These are phyloP conservation scores for Oreochromis spilurus DNA, from an alignment of 2,113 vertebrate genomes.

Conservation along the genomic window DNA sequence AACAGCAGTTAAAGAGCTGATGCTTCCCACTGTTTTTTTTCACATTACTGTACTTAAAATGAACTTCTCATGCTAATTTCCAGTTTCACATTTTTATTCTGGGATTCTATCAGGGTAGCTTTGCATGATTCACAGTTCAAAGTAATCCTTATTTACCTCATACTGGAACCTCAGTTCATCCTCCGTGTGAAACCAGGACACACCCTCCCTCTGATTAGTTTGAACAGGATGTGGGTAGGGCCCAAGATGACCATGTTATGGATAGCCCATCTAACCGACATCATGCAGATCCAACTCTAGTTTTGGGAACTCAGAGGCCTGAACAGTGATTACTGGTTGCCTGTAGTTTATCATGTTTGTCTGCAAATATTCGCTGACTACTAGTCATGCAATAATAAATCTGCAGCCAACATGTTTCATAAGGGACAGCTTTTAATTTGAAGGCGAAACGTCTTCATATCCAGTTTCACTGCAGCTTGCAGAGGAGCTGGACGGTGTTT, in stretches of 20 bases:
- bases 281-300: neutral
- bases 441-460: neutral
- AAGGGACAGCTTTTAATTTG: neutral
- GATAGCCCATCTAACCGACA: neutral
- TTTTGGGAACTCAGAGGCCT: neutral
- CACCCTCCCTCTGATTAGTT: neutral
- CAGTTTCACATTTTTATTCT: neutral
- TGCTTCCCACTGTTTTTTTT: neutral
- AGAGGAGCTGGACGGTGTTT: neutral
- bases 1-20: neutral
- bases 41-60: neutral
- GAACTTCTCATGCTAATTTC: neutral
- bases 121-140: neutral
- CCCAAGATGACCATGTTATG: neutral
- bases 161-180: neutral
- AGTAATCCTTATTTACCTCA: neutral
- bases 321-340: neutral
- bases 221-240: neutral
- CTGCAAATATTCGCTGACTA: neutral
- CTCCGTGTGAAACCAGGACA: neutral
- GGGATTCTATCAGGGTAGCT: neutral
- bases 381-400: neutral
- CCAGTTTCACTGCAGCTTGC: neutral
- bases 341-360: neutral
- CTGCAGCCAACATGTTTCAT: neutral